These are phyloP conservation scores for Xiphophorus birchmanni DNA, from an alignment of 2,797 vertebrate genomes.

Conservation along the genomic window DNA sequence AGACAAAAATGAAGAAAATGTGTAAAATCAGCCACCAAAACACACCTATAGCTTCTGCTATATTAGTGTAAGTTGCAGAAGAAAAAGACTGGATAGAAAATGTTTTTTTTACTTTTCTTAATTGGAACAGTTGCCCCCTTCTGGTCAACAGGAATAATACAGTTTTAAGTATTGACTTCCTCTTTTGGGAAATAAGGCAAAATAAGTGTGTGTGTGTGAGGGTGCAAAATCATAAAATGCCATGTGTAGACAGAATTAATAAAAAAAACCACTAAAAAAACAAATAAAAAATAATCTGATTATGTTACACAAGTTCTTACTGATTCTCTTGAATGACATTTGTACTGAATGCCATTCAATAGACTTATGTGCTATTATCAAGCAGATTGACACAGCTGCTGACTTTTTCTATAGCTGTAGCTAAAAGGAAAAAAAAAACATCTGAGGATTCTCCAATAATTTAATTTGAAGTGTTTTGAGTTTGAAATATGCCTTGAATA, in stretches of 20 bases:
- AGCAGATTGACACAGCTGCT: neutral
- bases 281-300: no score
- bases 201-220: neutral
- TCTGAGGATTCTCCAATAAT: neutral
- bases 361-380: neutral
- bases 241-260: neutral
- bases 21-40: neutral
- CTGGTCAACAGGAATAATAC: neutral
- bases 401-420: neutral
- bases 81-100: neutral
- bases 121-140: neutral
- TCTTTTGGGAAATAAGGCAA: neutral
- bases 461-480: neutral
- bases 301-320: neutral
- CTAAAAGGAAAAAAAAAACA: neutral
- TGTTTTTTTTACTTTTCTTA: neutral
- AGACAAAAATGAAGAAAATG: neutral
- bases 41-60: neutral
- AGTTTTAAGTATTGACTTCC: neutral
- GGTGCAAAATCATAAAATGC: neutral
- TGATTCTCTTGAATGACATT: neutral
- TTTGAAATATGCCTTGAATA: neutral
- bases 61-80: neutral
- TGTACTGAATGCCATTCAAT: neutral
- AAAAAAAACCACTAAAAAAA: neutral